Evolutionary conservation across 2,888 invertebrate species (phyloP), one percentile per base, ranked within the genome.

Genomic region (Habrosyne pyritoides): DNA sequence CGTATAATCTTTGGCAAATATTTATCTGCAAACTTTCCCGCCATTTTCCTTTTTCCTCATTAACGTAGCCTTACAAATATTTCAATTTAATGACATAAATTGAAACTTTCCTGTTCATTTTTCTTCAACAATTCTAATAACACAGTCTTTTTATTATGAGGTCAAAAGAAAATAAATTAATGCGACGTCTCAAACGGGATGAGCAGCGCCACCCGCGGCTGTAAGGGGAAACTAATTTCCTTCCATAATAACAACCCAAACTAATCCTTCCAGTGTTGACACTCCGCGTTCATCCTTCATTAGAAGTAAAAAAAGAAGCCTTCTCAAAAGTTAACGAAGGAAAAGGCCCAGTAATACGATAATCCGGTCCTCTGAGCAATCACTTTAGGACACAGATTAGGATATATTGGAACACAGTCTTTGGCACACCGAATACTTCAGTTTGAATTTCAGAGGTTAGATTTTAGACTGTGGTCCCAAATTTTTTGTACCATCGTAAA

Each of bases 251-350:
- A 53, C 57, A 42, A 52, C 30, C 52, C 47, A 52, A 28, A 49
- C 53, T 64, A 69, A 69, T 63, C 68, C 64, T 62, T 59, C 60
- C 56, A 55, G 52, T 63, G 64, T 66, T 66, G 68, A 68, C 66
- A 66, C 60, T 60, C 54, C 42, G 55, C 49, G 36, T 60, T 60
- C 61, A 62, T 63, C 63, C 60, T 60, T 65, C 62, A 65, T 68
- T 66, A 66, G 53, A 50, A 52, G 57, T 55, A 61, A 65, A 53
- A 56, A 55, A 56, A 59, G 33, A 62, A 67, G 60, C 61, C 61
- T 61, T 57, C 57, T 64, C 62, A 61, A 63, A 70, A 69, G 64
- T 66, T 69, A 73, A 70, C 69, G 71, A 71, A 69, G 63, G 64
- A 64, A 66, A 66, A 64, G 56, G 55, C 54, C 52, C 63, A 51